phyloP scores from a whole-genome alignment of 53 echinoderm and acorn worm species.

The Patiria pectinifera region DNA sequence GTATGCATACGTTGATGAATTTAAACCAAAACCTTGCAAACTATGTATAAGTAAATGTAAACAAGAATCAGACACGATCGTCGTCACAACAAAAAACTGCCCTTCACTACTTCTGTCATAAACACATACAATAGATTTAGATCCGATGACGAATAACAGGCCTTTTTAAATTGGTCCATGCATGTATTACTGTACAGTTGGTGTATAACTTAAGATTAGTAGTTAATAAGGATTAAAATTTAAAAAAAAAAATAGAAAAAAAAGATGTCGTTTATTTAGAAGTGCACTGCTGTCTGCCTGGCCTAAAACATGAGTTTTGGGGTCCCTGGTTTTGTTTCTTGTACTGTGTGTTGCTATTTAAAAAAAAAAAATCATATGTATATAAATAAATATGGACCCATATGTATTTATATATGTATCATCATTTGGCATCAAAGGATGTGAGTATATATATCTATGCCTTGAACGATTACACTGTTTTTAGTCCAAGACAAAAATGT shows the following conservation, averaged over 20 bases:
- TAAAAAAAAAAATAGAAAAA: slow-evolving; percentile 3
- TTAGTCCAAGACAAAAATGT: slow-evolving; percentile 7
- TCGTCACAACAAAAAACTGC: slow-evolving; percentile 28
- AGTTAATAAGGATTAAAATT: slow-evolving; percentile 51
- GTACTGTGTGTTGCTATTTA: slow-evolving; percentile 62
- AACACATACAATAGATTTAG: slow-evolving; percentile 12
- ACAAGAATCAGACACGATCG: slow-evolving; percentile 10
- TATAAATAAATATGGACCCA: slow-evolving; percentile 60
- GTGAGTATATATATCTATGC: slow-evolving; percentile 42
- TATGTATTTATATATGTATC: slow-evolving; percentile 56
- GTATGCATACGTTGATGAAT: slow-evolving; percentile 57
- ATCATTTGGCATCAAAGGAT: slow-evolving; percentile 2
- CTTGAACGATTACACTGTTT: slow-evolving; percentile 36
- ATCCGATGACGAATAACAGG: slow-evolving; percentile 1
- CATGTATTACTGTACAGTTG: slow-evolving; percentile 66
- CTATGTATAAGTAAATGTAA: slow-evolving; percentile 57
- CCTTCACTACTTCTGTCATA: slow-evolving; percentile 37
- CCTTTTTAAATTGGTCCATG: slow-evolving; percentile 56
- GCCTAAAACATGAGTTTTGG: not conserved
- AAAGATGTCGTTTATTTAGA: slow-evolving; percentile 42
- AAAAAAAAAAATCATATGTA: slow-evolving; percentile 39
- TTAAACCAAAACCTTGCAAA: slow-evolving; percentile 53
- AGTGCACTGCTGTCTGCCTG: slow-evolving; percentile 27
- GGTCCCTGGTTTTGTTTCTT: slow-evolving; percentile 33
- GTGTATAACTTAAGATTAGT: slow-evolving; percentile 58